phyloP scores from a whole-genome alignment of 1,140 invertebrate species.

The Bathynomus jamesi region DNA sequence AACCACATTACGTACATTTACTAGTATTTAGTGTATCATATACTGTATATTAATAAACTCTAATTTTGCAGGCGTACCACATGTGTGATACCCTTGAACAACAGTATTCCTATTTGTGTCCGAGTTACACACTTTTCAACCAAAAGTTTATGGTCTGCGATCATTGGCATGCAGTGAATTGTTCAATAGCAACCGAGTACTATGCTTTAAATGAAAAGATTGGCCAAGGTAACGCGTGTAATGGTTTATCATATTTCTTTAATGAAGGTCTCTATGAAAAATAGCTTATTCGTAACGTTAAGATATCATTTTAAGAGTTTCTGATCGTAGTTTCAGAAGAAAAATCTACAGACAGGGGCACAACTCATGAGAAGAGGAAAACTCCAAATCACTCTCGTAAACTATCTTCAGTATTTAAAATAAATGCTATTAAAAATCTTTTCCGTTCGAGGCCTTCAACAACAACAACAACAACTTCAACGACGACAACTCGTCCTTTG shows the following conservation, averaged over 20 bases:
- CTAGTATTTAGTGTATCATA: too few species aligned
- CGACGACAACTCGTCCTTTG: too few species aligned
- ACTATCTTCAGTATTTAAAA: too few species aligned
- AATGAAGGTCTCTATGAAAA: slow-evolving; percentile 49
- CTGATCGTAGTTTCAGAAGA: slow-evolving; percentile 51
- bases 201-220: slow-evolving; percentile 62
- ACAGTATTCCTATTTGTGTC: slow-evolving; percentile 66
- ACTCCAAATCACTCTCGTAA: too few species aligned
- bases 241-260: slow-evolving; percentile 40
- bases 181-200: slow-evolving; percentile 55
- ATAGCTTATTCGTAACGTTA: slow-evolving; percentile 52
- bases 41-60: too few species aligned
- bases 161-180: slow-evolving; percentile 76
- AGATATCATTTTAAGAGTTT: slow-evolving; percentile 48
- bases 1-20: too few species aligned
- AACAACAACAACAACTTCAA: too few species aligned
- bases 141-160: slow-evolving; percentile 69
- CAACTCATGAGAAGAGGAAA: too few species aligned
- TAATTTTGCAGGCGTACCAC: slow-evolving; percentile 56
- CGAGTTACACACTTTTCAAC: slow-evolving; percentile 67
- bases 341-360: too few species aligned
- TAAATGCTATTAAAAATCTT: too few species aligned
- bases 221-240: slow-evolving; percentile 57
- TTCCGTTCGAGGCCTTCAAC: too few species aligned
- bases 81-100: slow-evolving; percentile 64